phyloP scores from a whole-genome alignment of 2,888 invertebrate species.

The Alviniconcha strummeri region DNA sequence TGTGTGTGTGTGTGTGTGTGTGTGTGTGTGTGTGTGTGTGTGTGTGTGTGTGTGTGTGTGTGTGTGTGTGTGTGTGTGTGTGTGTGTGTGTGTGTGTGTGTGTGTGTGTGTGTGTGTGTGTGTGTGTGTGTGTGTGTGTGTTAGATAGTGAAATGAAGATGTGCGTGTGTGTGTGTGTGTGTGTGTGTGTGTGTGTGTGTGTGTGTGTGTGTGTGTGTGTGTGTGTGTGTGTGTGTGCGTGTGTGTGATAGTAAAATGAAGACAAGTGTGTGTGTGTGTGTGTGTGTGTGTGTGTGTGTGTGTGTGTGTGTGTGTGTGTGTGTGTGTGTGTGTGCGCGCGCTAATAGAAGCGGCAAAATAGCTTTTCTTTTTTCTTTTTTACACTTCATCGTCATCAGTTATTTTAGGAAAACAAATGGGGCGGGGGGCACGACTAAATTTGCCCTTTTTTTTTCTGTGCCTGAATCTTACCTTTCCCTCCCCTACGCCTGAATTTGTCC shows the following conservation, averaged over 20 bases:
- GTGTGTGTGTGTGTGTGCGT: not conserved
- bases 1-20: not conserved
- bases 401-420: too few relatives aligned
- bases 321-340: not conserved
- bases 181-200: too few relatives aligned
- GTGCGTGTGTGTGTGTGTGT: too few relatives aligned
- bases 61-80: conserved; percentile 1
- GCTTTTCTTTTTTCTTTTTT: too few relatives aligned
- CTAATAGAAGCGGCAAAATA: too few relatives aligned
- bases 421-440: too few relatives aligned
- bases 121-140: too few relatives aligned
- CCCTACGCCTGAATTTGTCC: too few relatives aligned
- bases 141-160: too few relatives aligned
- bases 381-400: too few relatives aligned
- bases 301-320: not conserved
- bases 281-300: not conserved
- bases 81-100: conserved; percentile 6
- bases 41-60: conserved; percentile 1
- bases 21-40: conserved; percentile 1
- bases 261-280: not conserved
- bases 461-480: too few relatives aligned
- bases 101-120: conserved; percentile 1
- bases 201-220: not conserved
- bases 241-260: not conserved
- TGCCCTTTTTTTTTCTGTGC: too few relatives aligned